A percentile compares a stretch with the other conserved stretches of the same genome.
Evolutionary conservation across 2,113 vertebrate genomes (phyloP).

Genomic region (Genyomyrus donnyi): DNA sequence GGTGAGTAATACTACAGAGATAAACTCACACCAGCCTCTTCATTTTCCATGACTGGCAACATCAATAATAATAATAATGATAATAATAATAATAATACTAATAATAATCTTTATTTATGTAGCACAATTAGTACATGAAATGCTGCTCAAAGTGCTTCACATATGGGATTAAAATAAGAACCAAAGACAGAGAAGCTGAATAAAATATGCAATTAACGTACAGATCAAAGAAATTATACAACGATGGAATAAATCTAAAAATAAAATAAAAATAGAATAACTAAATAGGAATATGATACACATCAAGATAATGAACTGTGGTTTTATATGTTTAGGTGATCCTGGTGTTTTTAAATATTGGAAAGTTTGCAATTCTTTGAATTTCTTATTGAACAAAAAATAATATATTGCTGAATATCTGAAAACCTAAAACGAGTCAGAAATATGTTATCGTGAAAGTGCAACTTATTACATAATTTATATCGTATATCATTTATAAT

Average conservation of each 20-base stretch:
- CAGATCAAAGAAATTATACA: background rate
- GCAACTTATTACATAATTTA: background rate
- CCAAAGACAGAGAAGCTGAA: background rate
- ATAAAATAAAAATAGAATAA: background rate
- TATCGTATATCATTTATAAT: background rate
- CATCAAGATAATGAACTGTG: background rate
- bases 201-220: background rate
- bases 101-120: background rate
- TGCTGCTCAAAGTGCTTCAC: background rate
- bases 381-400: background rate
- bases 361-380: background rate
- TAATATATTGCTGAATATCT: background rate
- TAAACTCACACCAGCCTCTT: background rate
- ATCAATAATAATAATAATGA: no score
- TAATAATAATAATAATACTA: no score
- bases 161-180: background rate
- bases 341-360: no score
- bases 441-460: background rate
- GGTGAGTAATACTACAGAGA: background rate
- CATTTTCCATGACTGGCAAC: background rate
- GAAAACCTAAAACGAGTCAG: background rate
- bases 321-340: background rate
- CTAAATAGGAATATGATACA: background rate
- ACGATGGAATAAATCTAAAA: background rate
- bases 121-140: background rate